A percentile compares a stretch with the other conserved stretches of the same genome.
phyloP scores from a whole-genome alignment of 1,140 invertebrate genomes.

The Rhagoletis zephyria region DNA sequence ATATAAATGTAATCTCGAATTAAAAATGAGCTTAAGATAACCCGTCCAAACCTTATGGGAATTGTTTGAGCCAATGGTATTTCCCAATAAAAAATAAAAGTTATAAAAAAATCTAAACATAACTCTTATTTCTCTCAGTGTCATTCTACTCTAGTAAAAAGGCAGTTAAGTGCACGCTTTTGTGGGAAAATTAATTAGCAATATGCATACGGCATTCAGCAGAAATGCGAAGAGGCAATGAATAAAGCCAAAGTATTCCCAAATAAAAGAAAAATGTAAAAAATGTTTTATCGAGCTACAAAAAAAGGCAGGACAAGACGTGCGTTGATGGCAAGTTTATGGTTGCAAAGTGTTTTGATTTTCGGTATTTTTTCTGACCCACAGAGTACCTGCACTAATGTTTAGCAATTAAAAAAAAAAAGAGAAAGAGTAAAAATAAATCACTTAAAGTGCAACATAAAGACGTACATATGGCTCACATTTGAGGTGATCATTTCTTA shows the following conservation, averaged over 20 bases:
- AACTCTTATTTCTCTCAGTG: conserved; percentile 19
- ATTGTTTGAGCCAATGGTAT: too few species aligned
- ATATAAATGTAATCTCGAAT: too few species aligned
- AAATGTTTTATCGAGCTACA: too few species aligned
- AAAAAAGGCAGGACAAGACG: neutral
- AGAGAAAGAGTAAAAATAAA: neutral
- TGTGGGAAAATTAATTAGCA: conserved; percentile 52
- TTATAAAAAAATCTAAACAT: neutral
- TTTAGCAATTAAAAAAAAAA: conserved; percentile 26
- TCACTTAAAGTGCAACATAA: neutral
- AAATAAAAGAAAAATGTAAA: neutral
- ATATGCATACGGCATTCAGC: conserved; percentile 40
- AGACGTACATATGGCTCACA: conserved; percentile 35
- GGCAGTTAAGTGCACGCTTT: conserved; percentile 35
- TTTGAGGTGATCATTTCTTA: conserved; percentile 34
- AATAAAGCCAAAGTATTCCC: neutral
- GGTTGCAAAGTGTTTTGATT: neutral
- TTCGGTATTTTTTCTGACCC: neutral
- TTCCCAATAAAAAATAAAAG: too few species aligned
- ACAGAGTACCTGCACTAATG: conserved; percentile 38
- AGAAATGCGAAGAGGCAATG: conserved; percentile 21
- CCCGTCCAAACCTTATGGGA: too few species aligned
- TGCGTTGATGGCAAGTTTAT: neutral
- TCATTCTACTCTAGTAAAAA: neutral
- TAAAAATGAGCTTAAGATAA: too few species aligned